Percentiles rank a stretch among this genome's conserved stretches.
Conservation (phyloP, 1,140 invertebrate genomes). For the Drosophila tristis region DNA sequence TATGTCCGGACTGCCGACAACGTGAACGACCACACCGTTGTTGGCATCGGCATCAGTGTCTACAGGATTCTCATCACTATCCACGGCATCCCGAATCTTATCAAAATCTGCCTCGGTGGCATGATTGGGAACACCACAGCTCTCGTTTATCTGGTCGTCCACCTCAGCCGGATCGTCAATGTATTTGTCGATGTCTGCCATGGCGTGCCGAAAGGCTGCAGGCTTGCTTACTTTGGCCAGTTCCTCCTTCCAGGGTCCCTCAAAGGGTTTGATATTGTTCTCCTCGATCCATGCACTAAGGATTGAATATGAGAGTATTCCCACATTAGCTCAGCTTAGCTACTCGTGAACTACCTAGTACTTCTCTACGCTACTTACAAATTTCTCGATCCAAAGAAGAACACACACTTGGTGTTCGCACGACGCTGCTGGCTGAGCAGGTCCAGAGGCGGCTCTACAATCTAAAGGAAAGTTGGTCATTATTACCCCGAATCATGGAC, state of each 20-base stretch:
- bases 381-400: constrained; percentile 96
- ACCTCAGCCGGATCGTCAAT: constrained; percentile 88
- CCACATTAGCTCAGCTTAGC: neutral
- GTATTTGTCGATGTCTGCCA: constrained; percentile 94
- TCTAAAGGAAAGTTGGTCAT: constrained; percentile 81
- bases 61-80: constrained; percentile 84
- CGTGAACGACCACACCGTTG: constrained; percentile 67
- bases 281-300: constrained; percentile 95
- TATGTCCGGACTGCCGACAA: constrained; percentile 70
- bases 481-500: neutral
- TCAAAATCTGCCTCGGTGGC: constrained; percentile 88
- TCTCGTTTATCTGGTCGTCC: constrained; percentile 83
- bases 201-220: constrained; percentile 92
- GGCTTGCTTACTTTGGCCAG: constrained; percentile 92
- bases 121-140: constrained; percentile 67
- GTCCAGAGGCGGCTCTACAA: constrained; percentile 89
- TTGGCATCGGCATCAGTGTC: constrained; percentile 46
- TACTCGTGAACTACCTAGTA: neutral
- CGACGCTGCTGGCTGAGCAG: constrained; percentile 87
- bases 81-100: constrained; percentile 86
- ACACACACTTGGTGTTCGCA: constrained; percentile 92
- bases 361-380: constrained; percentile 89
- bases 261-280: constrained; percentile 92
- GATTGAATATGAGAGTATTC: neutral
- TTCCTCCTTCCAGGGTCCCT: constrained; percentile 91